phyloP scores from a whole-genome alignment of 2,113 vertebrate genomes.

The Kryptolebias marmoratus region DNA sequence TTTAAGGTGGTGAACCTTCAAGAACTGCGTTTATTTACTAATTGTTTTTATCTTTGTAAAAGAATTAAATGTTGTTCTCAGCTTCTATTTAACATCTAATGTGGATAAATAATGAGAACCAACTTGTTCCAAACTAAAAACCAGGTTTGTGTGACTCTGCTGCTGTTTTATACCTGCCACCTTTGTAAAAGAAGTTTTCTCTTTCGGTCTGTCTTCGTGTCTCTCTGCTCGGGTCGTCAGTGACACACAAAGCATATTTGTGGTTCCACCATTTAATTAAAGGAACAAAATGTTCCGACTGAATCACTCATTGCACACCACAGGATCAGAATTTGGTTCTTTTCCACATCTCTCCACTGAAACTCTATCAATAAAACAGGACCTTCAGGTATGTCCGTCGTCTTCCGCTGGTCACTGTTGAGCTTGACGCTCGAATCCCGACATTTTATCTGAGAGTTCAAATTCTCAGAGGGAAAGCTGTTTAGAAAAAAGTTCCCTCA shows the following conservation, averaged over 20 bases:
- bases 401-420: background rate
- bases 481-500: no score
- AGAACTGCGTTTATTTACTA: no score
- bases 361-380: background rate
- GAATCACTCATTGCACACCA: slow-evolving; percentile 13
- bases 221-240: slow-evolving; percentile 26
- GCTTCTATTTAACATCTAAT: no score
- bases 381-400: no score
- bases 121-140: background rate
- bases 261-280: slow-evolving; percentile 39
- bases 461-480: no score
- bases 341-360: slow-evolving; percentile 1
- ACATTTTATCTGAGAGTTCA: no score
- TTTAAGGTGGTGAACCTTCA: no score
- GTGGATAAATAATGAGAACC: no score
- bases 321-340: background rate
- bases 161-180: background rate
- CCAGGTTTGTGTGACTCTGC: background rate
- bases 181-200: background rate
- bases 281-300: slow-evolving; percentile 22
- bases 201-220: slow-evolving; percentile 21
- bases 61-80: no score
- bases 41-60: background rate
- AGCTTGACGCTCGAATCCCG: background rate
- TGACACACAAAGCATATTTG: slow-evolving; percentile 34